Evolutionary conservation across 1,140 invertebrate species (phyloP).

Genomic region (Dryas iulia): DNA sequence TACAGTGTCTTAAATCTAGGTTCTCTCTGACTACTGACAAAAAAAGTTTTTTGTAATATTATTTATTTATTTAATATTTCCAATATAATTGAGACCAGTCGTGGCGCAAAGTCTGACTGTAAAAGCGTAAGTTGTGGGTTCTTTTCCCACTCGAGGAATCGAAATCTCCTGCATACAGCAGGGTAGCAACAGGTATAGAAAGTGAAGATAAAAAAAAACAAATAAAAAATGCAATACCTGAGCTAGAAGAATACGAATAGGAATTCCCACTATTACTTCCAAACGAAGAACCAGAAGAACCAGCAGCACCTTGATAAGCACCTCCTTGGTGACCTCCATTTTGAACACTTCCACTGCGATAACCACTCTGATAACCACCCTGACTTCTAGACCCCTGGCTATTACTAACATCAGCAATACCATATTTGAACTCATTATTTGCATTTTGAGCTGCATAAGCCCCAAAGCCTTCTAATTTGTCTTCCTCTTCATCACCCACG

Average conservation of each 20-base stretch:
- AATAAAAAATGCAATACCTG: constrained; percentile 40
- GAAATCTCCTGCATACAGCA: too few species aligned
- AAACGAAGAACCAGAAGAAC: constrained; percentile 18
- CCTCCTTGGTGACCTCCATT: constrained; percentile 31
- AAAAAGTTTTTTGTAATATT: too few species aligned
- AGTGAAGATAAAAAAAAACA: neutral
- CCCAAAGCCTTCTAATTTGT: constrained; percentile 60
- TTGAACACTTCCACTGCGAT: constrained; percentile 42
- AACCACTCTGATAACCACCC: constrained; percentile 15
- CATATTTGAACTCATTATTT: constrained; percentile 66
- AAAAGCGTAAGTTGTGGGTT: too few species aligned
- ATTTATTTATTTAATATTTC: too few species aligned
- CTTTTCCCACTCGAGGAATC: too few species aligned
- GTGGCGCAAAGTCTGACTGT: too few species aligned
- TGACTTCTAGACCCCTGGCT: constrained; percentile 7
- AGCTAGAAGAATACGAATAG: constrained; percentile 62
- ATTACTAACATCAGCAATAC: constrained; percentile 60
- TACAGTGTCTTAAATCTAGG: too few species aligned
- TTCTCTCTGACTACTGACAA: too few species aligned
- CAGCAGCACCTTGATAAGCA: constrained; percentile 36
- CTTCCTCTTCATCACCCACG: constrained; percentile 64
- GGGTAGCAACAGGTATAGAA: too few species aligned
- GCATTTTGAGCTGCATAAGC: constrained; percentile 55
- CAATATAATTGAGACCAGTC: too few species aligned
- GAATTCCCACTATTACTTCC: constrained; percentile 38